Evolutionary conservation across 2,797 vertebrate species (phyloP), one percentile per base, ranked within the genome.

Genomic region (Ispidina lecontei): DNA sequence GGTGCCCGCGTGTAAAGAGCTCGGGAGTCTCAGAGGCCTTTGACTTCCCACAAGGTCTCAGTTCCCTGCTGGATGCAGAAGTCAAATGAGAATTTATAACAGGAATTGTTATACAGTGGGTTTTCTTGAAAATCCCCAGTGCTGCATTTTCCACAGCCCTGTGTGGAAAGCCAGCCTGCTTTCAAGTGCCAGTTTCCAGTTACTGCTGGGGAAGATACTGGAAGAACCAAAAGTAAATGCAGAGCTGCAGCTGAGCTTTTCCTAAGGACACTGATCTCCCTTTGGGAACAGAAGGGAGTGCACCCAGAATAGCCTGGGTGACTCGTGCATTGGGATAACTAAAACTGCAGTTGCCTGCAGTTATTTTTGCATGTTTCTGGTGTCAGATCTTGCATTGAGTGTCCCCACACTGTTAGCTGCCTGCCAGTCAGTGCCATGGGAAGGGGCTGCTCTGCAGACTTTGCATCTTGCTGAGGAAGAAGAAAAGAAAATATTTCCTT

Each of bases 211-310:
- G 87, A 86, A 86, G 80, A 20, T 67, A 29, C 28, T 72, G 74
- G 83, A 91, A 82, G 71, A 84, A 51, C 41, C 43, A 41, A 41
- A 64, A 84, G 86, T 31, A 31, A 78, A 67, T 81, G n/a, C 67
- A 79, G 43, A 90, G 83, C 89, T 81, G 90, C 93, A 96, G 93
- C 87, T 93, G 94, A 94, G 89, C 83, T 88, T 84, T 74, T 78
- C 44, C 33, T 74, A 16, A 69, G 85, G 44, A 10, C 52, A 63
- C 47, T 26, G 52, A 67, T 78, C 19, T 70, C 82, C 47, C 77
- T 83, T 68, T 58, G 82, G 79, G 84, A 59, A 5, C 44, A 49
- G 89, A 83, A 0, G 41, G 54, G 77, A 87, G 28, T 67, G 89
- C 71, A 64, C 91, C 85, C 63, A 81, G 90, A 94, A 67, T 86